Conservation (phyloP, 2,113 vertebrate genomes). For the Crotalus horridus region DNA sequence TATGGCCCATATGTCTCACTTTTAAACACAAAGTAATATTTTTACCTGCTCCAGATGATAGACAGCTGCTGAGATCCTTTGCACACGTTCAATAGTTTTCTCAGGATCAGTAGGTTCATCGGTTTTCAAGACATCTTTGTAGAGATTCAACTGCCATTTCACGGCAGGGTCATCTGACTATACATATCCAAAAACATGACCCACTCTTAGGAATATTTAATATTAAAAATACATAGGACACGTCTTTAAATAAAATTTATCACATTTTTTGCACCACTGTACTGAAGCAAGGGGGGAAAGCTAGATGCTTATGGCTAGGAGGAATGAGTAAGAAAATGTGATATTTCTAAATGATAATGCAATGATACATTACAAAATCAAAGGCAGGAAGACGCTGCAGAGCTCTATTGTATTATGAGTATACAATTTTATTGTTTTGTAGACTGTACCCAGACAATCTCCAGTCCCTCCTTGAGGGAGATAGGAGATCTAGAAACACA, state of each 20-base stretch:
- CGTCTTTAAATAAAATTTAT: neutral
- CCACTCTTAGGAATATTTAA: neutral
- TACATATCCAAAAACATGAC: constrained; percentile 32
- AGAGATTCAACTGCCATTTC: constrained; percentile 95
- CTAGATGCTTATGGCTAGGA: neutral
- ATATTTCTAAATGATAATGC: neutral
- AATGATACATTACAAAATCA: neutral
- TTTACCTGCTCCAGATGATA: constrained; percentile 89
- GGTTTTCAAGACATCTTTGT: constrained; percentile 86
- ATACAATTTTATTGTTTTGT: neutral
- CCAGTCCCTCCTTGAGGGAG: neutral
- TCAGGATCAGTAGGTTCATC: constrained; percentile 84
- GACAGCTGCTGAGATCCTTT: constrained; percentile 95
- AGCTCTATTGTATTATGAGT: neutral
- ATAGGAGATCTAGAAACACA: neutral
- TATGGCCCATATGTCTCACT: neutral
- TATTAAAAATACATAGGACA: neutral
- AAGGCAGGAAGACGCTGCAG: neutral
- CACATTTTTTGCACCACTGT: neutral
- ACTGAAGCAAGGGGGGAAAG: neutral
- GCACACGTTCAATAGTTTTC: constrained; percentile 85
- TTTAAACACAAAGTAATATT: neutral
- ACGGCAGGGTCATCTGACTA: constrained; percentile 96
- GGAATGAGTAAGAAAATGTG: neutral
- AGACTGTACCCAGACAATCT: neutral